Base-by-base conservation (phyloP, 2,888 invertebrate species). In the Fragum whitleyi region DNA sequence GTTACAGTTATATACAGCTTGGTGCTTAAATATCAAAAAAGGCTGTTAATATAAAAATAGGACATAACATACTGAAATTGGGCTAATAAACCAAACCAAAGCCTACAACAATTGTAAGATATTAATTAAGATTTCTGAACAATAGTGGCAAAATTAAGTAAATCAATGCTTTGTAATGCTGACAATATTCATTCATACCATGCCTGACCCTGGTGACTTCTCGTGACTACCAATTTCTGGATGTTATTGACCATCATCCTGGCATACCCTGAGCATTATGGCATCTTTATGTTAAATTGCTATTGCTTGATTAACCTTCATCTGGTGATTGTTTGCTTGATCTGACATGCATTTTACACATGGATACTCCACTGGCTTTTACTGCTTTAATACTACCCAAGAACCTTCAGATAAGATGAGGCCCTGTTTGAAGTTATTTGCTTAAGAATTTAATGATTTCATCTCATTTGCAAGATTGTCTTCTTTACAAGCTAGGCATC, bases 251-350 rank as follows among this genome's bases (percentile, higher is more conserved):
- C 28, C 26, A 57, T 26, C 23, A 57, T 28, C 57, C 57, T 55
- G 11, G 55, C 55, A 55, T 23, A 21, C 55, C 55, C 55, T 57
- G 57, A 57, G 57, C 57, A 57, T 57, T 57, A 26, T 57, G 57
- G 57, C 28, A 57, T 26, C 57, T 23, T 28, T 1, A 57, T 57
- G 57, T 57, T 16, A 14, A 57, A 26, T 23, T 14, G 28, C 26
- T 28, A 57, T 57, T 26, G 57, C 26, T 57, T 57, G 26, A 57
- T 57, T 57, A 28, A 57, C 28, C 28, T 47, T 47, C 47, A 47
- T 47, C 47, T 47, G 47, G 47, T 19, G 47, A 47, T 47, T 47
- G 47, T n/a, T 47, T 47, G 47, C 7, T 47, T 47, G 47, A 47
- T 16, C 47, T 47, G 47, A 14, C 47, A 19, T 47, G 47, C 16